A percentile compares a stretch with the other conserved stretches of the same genome.
phyloP scores from a whole-genome alignment of 2,888 invertebrate genomes.

The Cantharis rustica region DNA sequence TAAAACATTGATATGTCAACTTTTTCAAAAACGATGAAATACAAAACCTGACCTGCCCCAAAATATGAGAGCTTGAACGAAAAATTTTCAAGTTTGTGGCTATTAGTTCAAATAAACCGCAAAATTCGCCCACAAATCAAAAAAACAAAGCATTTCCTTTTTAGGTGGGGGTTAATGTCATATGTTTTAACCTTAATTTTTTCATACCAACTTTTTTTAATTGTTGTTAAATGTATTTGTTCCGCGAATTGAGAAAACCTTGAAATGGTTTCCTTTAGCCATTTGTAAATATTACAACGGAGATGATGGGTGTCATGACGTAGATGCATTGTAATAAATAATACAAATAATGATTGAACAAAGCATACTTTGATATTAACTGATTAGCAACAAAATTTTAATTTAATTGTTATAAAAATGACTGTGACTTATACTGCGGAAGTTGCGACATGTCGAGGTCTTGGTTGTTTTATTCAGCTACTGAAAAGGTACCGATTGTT shows the following conservation, averaged over 20 bases:
- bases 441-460: conserved; percentile 83
- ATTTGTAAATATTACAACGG: not conserved
- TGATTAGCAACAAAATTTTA: not conserved
- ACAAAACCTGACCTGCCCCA: too few relatives aligned
- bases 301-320: not conserved
- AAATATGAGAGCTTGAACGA: too few relatives aligned
- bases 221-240: not conserved
- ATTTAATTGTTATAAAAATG: conserved; percentile 61
- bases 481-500: conserved; percentile 69
- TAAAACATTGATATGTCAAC: too few relatives aligned
- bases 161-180: not conserved
- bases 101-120: not conserved
- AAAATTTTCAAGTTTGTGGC: not conserved
- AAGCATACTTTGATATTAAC: not conserved
- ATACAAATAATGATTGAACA: not conserved
- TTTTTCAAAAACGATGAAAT: too few relatives aligned
- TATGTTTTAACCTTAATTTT: not conserved
- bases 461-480: conserved; percentile 87
- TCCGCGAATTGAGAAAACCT: not conserved
- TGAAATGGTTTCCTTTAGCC: not conserved
- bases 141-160: not conserved
- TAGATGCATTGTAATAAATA: not conserved
- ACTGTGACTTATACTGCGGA: conserved; percentile 85
- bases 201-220: not conserved
- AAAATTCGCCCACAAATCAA: rapidly evolving